A percentile compares a stretch with the other conserved stretches of the same genome.
phyloP scores from a whole-genome alignment of 1,140 invertebrate species.

The Sitodiplosis mosellana region DNA sequence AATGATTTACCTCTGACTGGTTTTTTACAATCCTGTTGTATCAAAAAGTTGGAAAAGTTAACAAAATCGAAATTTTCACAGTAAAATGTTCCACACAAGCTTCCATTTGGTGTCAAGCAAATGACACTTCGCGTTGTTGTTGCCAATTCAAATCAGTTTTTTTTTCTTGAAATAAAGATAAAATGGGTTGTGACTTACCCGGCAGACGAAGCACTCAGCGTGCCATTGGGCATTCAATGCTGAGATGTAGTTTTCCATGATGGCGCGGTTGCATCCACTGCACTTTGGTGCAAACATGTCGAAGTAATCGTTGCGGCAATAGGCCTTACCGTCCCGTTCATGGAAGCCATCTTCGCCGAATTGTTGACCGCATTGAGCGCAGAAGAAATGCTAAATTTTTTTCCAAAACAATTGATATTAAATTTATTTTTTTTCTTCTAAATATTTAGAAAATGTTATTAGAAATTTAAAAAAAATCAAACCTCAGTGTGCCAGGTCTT shows the following conservation, averaged over 20 bases:
- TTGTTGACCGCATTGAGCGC: conserved; percentile 90
- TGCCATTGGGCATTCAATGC: conserved; percentile 97
- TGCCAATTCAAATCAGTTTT: too few species aligned
- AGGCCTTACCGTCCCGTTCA: conserved; percentile 83
- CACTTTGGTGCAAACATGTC: conserved; percentile 99
- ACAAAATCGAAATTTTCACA: conserved; percentile 16
- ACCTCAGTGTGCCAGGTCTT: too few species aligned
- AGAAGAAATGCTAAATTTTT: conserved; percentile 99
- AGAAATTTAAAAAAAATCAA: too few species aligned
- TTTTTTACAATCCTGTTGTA: conserved; percentile 69
- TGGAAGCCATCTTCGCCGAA: conserved; percentile 95
- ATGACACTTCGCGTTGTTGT: too few species aligned
- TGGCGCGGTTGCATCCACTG: conserved; percentile 88
- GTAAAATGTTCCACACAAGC: not conserved
- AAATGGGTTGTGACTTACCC: conserved; percentile 61
- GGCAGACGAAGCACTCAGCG: conserved; percentile 97
- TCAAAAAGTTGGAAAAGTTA: too few species aligned
- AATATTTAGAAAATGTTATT: too few species aligned
- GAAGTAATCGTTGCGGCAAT: conserved; percentile 91
- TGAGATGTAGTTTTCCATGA: conserved; percentile 98
- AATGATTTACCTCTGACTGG: conserved; percentile 84
- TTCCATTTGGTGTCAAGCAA: not conserved
- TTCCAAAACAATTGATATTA: too few species aligned
- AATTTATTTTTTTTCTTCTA: too few species aligned
- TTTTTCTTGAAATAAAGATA: too few species aligned